Base-by-base conservation (phyloP, 2,113 vertebrate genomes). In the Mola mola region DNA sequence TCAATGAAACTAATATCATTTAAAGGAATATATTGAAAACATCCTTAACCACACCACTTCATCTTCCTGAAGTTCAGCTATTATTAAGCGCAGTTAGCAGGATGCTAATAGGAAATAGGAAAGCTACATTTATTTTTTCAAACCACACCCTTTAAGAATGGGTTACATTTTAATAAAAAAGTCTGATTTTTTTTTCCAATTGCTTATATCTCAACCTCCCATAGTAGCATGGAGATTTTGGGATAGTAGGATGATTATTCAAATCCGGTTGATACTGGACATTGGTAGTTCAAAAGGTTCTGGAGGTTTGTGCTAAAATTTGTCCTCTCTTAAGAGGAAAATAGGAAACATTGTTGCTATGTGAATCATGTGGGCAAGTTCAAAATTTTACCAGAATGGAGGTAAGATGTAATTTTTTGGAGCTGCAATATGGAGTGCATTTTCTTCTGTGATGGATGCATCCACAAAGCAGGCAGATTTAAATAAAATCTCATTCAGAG, bases 241-340 rank as follows among this genome's bases (percentile, higher is more conserved):
- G 51, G 68, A 78, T 81, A 83, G 84, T 83, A 63, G 60, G 82
- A 72, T 62, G 57, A 81, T 87, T 72, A 81, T 82, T 89, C 53
- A 82, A 78, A 83, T 75, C 29, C 52, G 59, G 67, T 73, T 63
- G 60, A 75, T 64, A 8, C 50, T 62, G 19, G 26, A 51, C 66
- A 58, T 55, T 72, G 42, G 28, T 67, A 57, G 21, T 52, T 53
- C 55, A 53, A 36, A 37, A 31, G 46, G 46, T 63, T 72, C n/a
- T 48, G 21, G 19, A 46, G 24, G 41, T 57, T 60, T 33, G 22
- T n/a, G 36, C 5, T 42, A 21, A 75, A 76, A 66, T 46, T 33
- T 37, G 38, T 55, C 52, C n/a, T n/a, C n/a, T n/a, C n/a, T n/a
- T n/a, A n/a, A n/a, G n/a, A n/a, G n/a, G 16, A 15, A 43, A 11